Base-by-base conservation (phyloP, 1,140 invertebrate genomes). In the Tetranychus urticae region DNA sequence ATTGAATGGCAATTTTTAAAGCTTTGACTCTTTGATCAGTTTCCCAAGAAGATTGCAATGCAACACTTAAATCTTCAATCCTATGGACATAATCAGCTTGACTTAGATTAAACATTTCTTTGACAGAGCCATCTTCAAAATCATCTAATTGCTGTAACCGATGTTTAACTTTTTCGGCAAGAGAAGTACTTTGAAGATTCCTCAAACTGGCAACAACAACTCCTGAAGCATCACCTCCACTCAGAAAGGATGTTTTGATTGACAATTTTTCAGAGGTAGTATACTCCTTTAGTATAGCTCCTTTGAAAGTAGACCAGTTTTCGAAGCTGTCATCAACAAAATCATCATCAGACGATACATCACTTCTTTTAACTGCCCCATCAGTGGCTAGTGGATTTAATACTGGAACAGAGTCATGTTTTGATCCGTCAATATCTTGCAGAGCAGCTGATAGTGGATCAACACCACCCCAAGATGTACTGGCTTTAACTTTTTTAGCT, bases 1-100 rank as follows among this genome's bases (percentile, higher is more conserved):
- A 93, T 78, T 96, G 88, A 66, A 96, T 94, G 5, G 84, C 85
- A 70, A 97, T 96, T 79, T 96, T 96, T 3, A 97, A 78, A 7
- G 91, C 84, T 77, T 90, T 93, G 0, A 97, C 92, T 68, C 89
- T 77, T 70, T 93, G 88, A 74, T 97, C 89, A 42, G 82, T 79
- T 66, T 89, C 81, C 92, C 92, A 97, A 1, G 89, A 88, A 70
- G 77, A 70, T 36, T 86, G 81, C 14, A 97, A 75, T 71, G 91
- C 88, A 68, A 83, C 82, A 74, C 90, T 89, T 2, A 96, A 76
- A 72, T 90, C 82, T 67, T 90, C 85, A 61, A 97, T 88, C 66
- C 84, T 78, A 35, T 78, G 78, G 1, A 86, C 81, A 76, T 91
- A 96, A 70, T 97, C 90, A 69, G 90, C 82, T 70, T 94, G 90